Base-by-base conservation (phyloP, 2,113 vertebrate species). In the Bagarius yarrelli region DNA sequence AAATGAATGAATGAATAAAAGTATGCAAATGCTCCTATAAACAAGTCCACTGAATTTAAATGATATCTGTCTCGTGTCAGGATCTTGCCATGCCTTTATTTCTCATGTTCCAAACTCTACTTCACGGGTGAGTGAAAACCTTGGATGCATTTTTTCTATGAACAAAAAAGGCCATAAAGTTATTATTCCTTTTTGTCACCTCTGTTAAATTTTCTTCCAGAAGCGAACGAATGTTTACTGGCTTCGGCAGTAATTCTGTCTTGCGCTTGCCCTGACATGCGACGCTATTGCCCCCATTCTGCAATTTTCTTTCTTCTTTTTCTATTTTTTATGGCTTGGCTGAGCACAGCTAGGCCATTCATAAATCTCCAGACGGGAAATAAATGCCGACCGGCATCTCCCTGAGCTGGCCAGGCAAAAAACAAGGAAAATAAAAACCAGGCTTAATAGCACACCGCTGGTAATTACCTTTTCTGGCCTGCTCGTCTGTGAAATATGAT, bases 401-500 rank as follows among this genome's bases (percentile, higher is more conserved):
- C 76, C 79, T 79, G 79, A 82, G 75, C 50, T 8, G 78, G 78
- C 78, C 79, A 83, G 78, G 81, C 75, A 66, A 79, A 84, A 81
- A 83, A 87, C 55, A 79, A 83, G 79, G 81, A 80, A 82, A 83
- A 83, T 85, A 83, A 87, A 82, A 87, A 84, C 76, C 34, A 25
- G 70, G 53, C 81, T 85, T 86, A 85, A 86, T 85, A 85, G 83
- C 83, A 82, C 66, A 8, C 52, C 30, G 71, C 79, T 73, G 83
- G 83, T 87, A 87, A 87, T 87, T 85, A 87, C 85, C 83, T 85
- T 80, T 79, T 77, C 72, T 52, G 66, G 81, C 47, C 76, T 73
- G 73, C 59, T 84, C 85, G 52, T 71, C 78, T 50, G 47, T 87
- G 87, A 87, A 87, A 87, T 87, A 83, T 87, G 83, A 87, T 87